A percentile compares a stretch with the other conserved stretches of the same genome.
phyloP scores from a whole-genome alignment of 2,113 vertebrate species.

The Piaya cayana region DNA sequence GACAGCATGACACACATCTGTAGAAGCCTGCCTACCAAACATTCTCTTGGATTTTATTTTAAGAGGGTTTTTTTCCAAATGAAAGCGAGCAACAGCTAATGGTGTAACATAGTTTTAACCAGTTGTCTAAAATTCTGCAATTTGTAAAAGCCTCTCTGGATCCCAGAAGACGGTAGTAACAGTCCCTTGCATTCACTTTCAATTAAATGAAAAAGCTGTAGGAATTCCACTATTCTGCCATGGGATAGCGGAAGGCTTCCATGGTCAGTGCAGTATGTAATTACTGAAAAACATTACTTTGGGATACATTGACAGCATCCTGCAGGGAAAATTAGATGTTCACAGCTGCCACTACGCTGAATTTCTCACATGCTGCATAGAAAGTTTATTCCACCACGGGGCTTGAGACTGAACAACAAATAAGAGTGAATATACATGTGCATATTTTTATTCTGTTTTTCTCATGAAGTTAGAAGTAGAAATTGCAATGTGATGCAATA shows the following conservation, averaged over 20 bases:
- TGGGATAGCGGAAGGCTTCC: background rate
- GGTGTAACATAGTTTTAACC: background rate
- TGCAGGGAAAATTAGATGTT: conserved; percentile 16
- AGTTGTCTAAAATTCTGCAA: background rate
- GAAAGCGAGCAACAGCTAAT: background rate
- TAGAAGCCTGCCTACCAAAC: background rate
- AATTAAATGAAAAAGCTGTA: conserved; percentile 23
- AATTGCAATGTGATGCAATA: background rate
- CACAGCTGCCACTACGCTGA: background rate
- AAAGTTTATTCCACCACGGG: background rate
- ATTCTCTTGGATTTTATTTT: background rate
- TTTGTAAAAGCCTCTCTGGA: background rate
- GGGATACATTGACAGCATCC: background rate
- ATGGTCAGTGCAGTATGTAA: background rate
- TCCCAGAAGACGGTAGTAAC: background rate
- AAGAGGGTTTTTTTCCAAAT: background rate
- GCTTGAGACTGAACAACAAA: background rate
- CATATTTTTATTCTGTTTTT: background rate
- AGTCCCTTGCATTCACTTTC: background rate
- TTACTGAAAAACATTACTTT: background rate
- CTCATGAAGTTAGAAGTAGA: background rate
- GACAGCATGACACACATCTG: background rate
- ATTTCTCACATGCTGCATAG: background rate
- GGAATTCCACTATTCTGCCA: background rate
- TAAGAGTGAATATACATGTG: background rate